Base-by-base conservation (phyloP, 2,113 vertebrate species). In the Turdus rufiventris region DNA sequence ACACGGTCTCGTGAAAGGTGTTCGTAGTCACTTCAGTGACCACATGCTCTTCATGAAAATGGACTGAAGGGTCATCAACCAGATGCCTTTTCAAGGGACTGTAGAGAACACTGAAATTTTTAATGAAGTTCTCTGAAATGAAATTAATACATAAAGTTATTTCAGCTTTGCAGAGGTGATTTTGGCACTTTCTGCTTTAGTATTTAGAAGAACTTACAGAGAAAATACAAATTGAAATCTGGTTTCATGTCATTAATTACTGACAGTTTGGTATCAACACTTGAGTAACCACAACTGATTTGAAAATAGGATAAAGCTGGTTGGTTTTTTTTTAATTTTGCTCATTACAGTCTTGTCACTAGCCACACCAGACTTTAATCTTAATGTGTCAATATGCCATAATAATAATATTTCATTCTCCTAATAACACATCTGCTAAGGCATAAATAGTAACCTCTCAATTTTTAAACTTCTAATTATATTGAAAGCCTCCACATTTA, bases 91-190 rank as follows among this genome's bases (percentile, higher is more conserved):
- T 98, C 96, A 99, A 94, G 54, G 98, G 98, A 94, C 98, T 99
- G 98, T 99, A 98, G 25, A 98, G 97, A 92, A 98, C 26, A 8
- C 99, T 99, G 98, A 99, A 99, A 98, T 99, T 99, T 96, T 98
- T 97, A 60, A 99, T 99, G 97, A 99, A 99, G 94, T 95, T 97
- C 97, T 99, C 99, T 99, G 95, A 82, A 97, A 96, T 66, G 36
- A 95, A 89, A 95, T 42, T 57, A 61, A 85, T 43, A 97, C 4
- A 23, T 40, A 63, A 81, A 82, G 67, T 97, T 88, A 96, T 33
- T 79, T 85, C 4, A 14, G 42, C 67, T 91, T 73, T 61, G 61
- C 19, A 72, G 19, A 51, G 4, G 28, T 24, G 57, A 61, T 58
- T 93, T 53, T 65, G 24, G 58, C 82, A 92, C 87, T 33, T 96